A percentile compares a stretch with the other conserved stretches of the same genome.
Conservation (phyloP, 1,140 invertebrate species). For the Brachystomella parvula region DNA sequence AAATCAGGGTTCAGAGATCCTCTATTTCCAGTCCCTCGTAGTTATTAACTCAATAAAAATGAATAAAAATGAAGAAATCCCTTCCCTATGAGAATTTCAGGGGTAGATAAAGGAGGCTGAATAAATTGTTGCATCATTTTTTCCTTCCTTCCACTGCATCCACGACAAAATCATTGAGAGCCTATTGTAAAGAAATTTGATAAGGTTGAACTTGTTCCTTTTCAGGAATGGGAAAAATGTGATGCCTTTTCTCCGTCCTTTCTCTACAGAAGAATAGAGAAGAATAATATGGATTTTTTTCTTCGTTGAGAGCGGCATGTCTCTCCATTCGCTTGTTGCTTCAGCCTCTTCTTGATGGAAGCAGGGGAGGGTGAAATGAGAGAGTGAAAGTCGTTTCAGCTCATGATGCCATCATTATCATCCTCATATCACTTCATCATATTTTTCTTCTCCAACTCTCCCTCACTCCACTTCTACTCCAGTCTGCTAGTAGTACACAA, state of each 20-base stretch:
- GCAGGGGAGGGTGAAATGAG: neutral
- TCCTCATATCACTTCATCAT: conserved; percentile 21
- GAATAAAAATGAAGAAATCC: no score
- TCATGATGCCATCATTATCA: conserved; percentile 22
- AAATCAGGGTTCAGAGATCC: no score
- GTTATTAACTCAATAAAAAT: no score
- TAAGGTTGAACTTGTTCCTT: no score
- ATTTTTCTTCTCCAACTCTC: conserved; percentile 8
- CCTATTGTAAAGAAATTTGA: no score
- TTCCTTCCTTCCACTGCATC: no score
- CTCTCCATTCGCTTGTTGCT: neutral
- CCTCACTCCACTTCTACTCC: neutral
- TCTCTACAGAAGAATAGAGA: no score
- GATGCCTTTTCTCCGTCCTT: neutral
- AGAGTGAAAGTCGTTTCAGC: conserved; percentile 12
- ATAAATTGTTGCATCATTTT: no score
- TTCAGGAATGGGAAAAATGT: conserved; percentile 9
- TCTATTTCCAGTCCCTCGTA: no score
- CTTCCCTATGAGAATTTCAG: no score
- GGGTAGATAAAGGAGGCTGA: no score
- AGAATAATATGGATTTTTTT: conserved; percentile 9
- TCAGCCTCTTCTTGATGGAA: neutral
- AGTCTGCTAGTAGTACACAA: neutral
- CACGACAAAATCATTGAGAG: no score
- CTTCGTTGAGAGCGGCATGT: neutral